Evolutionary conservation across 2,888 invertebrate species (phyloP).

Genomic region (Embidobia sp.): DNA sequence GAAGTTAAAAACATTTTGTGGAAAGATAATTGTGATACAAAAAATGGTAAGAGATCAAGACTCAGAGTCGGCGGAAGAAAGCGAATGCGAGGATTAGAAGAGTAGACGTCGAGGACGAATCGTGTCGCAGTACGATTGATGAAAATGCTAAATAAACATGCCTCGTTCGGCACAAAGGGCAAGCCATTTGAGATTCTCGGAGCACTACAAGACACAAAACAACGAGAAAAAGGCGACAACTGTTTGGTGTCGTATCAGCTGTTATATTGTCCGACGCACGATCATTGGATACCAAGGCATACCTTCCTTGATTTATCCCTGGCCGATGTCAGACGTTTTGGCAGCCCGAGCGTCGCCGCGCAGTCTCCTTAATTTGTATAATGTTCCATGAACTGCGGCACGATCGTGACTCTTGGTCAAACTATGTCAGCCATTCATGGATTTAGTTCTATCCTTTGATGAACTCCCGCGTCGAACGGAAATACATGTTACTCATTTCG

Average conservation of each 20-base stretch:
- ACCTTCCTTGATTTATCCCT: slow-evolving; percentile 59
- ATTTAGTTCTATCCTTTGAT: slow-evolving; percentile 41
- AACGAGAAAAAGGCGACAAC: slow-evolving; percentile 58
- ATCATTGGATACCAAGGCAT: slow-evolving; percentile 52
- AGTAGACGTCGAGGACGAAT: background rate
- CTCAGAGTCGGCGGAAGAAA: too few species aligned
- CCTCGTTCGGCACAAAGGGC: slow-evolving; percentile 33
- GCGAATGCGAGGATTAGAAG: slow-evolving; percentile 1
- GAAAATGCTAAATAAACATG: slow-evolving; percentile 53
- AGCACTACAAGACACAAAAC: slow-evolving; percentile 51
- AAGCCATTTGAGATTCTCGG: slow-evolving; percentile 44
- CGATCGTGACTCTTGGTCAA: slow-evolving; percentile 59
- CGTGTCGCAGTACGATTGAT: too few species aligned
- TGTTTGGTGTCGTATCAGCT: slow-evolving; percentile 64
- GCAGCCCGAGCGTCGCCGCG: slow-evolving; percentile 57
- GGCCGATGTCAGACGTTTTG: slow-evolving; percentile 58
- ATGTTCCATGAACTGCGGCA: slow-evolving; percentile 57
- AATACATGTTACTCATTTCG: slow-evolving; percentile 48
- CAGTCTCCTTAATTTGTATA: slow-evolving; percentile 63
- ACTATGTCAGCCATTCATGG: slow-evolving; percentile 47
- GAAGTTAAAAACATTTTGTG: too few species aligned
- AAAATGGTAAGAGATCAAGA: too few species aligned
- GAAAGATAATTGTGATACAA: too few species aligned
- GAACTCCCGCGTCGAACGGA: slow-evolving; percentile 54
- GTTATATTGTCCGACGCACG: slow-evolving; percentile 61